Conservation (phyloP, 2,888 invertebrate species). For the Ichneumon xanthorius region DNA sequence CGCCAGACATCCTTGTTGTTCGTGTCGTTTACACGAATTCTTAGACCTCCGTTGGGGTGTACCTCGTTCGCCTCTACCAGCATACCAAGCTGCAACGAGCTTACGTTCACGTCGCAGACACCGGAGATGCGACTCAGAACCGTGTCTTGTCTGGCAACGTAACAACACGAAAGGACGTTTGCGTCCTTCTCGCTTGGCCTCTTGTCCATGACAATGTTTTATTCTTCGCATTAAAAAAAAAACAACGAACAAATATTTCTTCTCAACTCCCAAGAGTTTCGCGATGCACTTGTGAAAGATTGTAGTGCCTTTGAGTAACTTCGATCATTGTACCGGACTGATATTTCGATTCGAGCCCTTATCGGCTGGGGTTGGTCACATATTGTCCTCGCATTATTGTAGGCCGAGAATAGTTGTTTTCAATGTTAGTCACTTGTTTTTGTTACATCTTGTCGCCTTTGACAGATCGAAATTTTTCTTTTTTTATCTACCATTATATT, state of each 20-base stretch:
- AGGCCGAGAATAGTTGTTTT: not conserved
- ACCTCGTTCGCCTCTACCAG: slow-evolving; percentile 77
- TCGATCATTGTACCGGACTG: not conserved
- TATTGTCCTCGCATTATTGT: not conserved
- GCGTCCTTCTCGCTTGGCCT: slow-evolving; percentile 57
- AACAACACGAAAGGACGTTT: slow-evolving; percentile 68
- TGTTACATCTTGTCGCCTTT: too few species aligned
- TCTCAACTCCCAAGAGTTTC: not conserved
- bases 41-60: slow-evolving; percentile 73
- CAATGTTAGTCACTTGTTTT: not conserved
- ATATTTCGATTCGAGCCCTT: not conserved
- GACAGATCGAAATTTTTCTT: too few species aligned
- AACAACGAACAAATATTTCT: not conserved
- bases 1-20: slow-evolving; percentile 74
- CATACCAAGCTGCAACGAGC: slow-evolving; percentile 75
- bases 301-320: not conserved
- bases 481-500: too few species aligned
- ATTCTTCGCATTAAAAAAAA: not conserved
- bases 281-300: not conserved
- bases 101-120: slow-evolving; percentile 75
- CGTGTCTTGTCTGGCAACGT: slow-evolving; percentile 75
- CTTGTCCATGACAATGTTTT: slow-evolving; percentile 65
- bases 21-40: slow-evolving; percentile 74
- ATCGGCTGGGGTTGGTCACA: not conserved
- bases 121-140: slow-evolving; percentile 75